Evolutionary conservation across 2,888 invertebrate species (phyloP).

Genomic region (Cryptops parisi): DNA sequence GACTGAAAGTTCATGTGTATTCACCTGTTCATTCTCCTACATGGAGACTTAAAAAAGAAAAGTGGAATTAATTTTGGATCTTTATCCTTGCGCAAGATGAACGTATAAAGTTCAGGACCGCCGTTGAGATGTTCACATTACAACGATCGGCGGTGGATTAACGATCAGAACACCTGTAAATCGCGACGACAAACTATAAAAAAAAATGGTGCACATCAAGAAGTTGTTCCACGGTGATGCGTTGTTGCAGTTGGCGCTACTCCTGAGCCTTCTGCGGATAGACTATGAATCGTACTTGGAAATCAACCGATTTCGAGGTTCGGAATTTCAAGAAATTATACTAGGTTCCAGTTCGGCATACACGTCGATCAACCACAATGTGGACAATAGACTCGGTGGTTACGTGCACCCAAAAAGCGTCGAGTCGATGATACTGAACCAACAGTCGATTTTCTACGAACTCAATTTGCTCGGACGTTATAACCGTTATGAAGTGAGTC

Average conservation of each 20-base stretch:
- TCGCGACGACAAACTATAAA: too few relatives aligned
- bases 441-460: slow-evolving; percentile 55
- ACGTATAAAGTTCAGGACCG: too few relatives aligned
- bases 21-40: too few relatives aligned
- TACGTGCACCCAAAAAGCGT: slow-evolving; percentile 52
- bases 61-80: too few relatives aligned
- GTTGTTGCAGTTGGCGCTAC: slow-evolving; percentile 60
- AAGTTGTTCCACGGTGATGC: slow-evolving; percentile 72
- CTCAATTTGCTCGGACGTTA: slow-evolving; percentile 53
- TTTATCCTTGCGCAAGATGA: too few relatives aligned
- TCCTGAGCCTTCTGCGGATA: slow-evolving; percentile 61
- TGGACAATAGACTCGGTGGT: slow-evolving; percentile 16
- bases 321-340: slow-evolving; percentile 18
- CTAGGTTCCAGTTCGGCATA: slow-evolving; percentile 21
- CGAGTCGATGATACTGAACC: slow-evolving; percentile 52
- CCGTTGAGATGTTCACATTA: too few relatives aligned
- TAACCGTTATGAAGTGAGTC: slow-evolving; percentile 33
- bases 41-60: too few relatives aligned
- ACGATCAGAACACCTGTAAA: too few relatives aligned
- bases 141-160: too few relatives aligned
- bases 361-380: slow-evolving; percentile 18
- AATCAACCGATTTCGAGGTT: slow-evolving; percentile 31
- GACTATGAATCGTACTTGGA: slow-evolving; percentile 55
- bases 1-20: too few relatives aligned
- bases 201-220: too few relatives aligned